Conservation (phyloP, 2,888 invertebrate species). For the Chymomyza procnemis region DNA sequence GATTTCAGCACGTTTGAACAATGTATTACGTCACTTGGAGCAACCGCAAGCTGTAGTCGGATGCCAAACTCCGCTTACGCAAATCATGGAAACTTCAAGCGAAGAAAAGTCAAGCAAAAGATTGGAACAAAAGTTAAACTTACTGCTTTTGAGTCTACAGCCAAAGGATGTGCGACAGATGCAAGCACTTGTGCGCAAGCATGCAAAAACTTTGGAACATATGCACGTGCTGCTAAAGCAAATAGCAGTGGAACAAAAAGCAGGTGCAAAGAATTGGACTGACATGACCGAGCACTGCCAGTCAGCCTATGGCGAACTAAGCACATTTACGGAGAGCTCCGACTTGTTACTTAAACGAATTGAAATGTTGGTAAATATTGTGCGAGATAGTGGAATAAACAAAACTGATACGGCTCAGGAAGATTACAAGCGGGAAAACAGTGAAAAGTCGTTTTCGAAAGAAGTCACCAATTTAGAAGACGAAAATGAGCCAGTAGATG, state of each 20-base stretch:
- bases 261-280: constrained; percentile 41
- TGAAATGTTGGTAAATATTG: constrained; percentile 48
- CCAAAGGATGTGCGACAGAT: constrained; percentile 46
- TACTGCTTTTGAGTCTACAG: constrained; percentile 14
- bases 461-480: constrained; percentile 2
- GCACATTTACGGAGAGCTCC: constrained; percentile 74
- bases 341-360: constrained; percentile 73
- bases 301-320: constrained; percentile 66
- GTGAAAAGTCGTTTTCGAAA: background rate
- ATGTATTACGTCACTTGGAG: constrained; percentile 61
- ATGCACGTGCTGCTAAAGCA: constrained; percentile 72
- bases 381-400: background rate
- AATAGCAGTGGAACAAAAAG: constrained; percentile 58
- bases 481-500: background rate
- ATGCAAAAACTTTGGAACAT: constrained; percentile 65
- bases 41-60: constrained; percentile 43
- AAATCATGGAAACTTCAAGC: background rate
- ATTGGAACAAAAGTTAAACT: constrained; percentile 48
- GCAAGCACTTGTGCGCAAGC: constrained; percentile 39
- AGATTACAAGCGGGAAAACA: background rate
- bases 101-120: constrained; percentile 39
- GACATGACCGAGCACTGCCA: constrained; percentile 63
- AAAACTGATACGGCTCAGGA: background rate
- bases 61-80: background rate
- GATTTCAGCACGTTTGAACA: constrained; percentile 54